Evolutionary conservation across 2,113 vertebrate species (phyloP).

Genomic region (Dipodomys ordii): DNA sequence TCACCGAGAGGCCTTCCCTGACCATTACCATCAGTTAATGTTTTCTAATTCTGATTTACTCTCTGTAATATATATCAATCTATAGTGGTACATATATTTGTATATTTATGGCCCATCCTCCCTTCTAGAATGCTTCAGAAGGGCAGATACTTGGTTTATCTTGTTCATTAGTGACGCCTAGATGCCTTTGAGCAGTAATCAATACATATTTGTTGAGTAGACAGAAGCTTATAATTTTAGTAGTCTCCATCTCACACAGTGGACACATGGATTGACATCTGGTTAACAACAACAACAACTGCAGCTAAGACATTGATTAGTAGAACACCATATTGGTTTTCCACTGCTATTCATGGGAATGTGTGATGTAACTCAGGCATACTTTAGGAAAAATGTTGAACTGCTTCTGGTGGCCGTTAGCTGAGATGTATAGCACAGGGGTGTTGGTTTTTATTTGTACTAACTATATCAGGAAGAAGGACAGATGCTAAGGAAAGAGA

Average conservation of each 20-base stretch:
- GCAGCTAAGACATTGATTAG: not conserved
- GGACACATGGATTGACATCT: not conserved
- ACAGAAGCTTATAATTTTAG: not conserved
- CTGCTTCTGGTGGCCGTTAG: not conserved
- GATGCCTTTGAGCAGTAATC: not conserved
- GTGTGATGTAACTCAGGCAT: not conserved
- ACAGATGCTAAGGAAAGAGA: not conserved
- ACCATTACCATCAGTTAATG: not conserved
- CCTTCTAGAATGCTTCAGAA: not conserved
- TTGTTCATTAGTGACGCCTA: not conserved
- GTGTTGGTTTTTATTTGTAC: not conserved
- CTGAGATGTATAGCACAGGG: not conserved
- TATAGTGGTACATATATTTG: not conserved
- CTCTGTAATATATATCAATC: not conserved
- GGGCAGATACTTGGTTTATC: not conserved
- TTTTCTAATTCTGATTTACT: not conserved
- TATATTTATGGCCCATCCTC: not conserved
- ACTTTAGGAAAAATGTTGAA: not conserved
- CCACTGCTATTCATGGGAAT: not conserved
- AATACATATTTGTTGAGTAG: not conserved
- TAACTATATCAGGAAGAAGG: not conserved
- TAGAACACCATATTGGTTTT: not conserved
- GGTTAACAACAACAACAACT: not conserved
- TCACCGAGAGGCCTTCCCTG: not conserved
- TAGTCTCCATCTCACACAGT: not conserved